Evolutionary conservation across 30 jellyfish, hydroid and myxozoan genomes (phyloP), one percentile per base, ranked within the genome.

Genomic region (Morbakka virulenta): DNA sequence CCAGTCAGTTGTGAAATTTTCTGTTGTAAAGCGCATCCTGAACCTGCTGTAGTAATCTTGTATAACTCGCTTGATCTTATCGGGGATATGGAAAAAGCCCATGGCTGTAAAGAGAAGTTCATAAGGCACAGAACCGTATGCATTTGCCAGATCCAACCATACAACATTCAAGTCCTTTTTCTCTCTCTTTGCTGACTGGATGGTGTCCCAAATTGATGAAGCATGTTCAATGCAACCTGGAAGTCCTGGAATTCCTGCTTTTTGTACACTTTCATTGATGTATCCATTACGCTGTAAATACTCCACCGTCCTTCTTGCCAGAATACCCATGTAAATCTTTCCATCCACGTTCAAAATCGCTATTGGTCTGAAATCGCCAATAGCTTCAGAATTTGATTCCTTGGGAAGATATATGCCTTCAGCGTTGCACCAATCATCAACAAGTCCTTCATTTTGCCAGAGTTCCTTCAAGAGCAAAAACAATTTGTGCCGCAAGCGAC

Each of bases 231-330:
- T 21, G 22, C 25, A 57, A 4, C 71, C 71, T 21, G 71, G 71
- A 14, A 57, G 12, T 6, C 71, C 71, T 4, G 71, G 71, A 9
- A 57, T 57, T 12, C 71, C 71, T 6, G 71, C 71, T 57, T 57
- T 57, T 21, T 57, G 71, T 26, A 57, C 71, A 26, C 11, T 57
- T 57, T 57, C 34, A 24, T 57, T 21, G 11, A 57, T 57, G 71
- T 57, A 57, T 57, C 71, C 71, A 57, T 57, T 57, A 11, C 22
- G 12, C 32, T 57, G 71, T 9, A 57, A 24, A 26, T 14, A 24
- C 9, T 57, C 25, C 32, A 57, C 25, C 11, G 71, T 57, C 22
- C 71, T 57, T 24, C 22, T 57, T 24, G 71, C 71, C 11, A 57
- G 71, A 21, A 57, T 24, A 6, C 71, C 71, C 71, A 57, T 24